A percentile compares a stretch with the other conserved stretches of the same genome.
These are phyloP conservation scores for Pardalotus punctatus DNA, from an alignment of 2,113 vertebrate species.

Conservation along the genomic window DNA sequence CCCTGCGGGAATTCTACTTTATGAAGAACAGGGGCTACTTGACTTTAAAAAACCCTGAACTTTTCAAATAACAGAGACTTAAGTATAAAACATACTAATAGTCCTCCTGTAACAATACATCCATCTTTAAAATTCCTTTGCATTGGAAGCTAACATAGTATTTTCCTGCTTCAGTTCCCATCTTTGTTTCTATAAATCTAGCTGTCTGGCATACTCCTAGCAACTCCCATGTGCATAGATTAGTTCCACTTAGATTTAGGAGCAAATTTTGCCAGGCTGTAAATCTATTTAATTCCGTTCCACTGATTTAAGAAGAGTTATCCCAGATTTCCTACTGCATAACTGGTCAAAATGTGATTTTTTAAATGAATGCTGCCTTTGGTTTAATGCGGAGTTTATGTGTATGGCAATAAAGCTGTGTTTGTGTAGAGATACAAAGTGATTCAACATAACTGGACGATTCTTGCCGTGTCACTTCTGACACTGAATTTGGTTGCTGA, in stretches of 20 bases:
- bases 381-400: background rate
- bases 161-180: background rate
- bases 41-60: background rate
- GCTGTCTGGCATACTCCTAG: background rate
- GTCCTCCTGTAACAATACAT: background rate
- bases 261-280: background rate
- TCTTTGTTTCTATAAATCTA: background rate
- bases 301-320: background rate
- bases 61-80: background rate
- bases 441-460: background rate
- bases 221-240: background rate
- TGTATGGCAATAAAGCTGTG: background rate
- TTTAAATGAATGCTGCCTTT: background rate
- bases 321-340: background rate
- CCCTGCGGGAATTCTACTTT: background rate
- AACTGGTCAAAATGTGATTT: background rate
- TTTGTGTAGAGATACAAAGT: background rate
- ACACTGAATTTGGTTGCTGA: background rate
- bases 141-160: background rate
- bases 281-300: background rate
- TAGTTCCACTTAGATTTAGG: background rate
- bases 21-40: background rate
- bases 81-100: background rate
- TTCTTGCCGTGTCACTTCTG: background rate
- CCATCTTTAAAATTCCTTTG: background rate